Evolutionary conservation across 2,888 invertebrate species (phyloP).

Genomic region (Sphaeridia pumilis): DNA sequence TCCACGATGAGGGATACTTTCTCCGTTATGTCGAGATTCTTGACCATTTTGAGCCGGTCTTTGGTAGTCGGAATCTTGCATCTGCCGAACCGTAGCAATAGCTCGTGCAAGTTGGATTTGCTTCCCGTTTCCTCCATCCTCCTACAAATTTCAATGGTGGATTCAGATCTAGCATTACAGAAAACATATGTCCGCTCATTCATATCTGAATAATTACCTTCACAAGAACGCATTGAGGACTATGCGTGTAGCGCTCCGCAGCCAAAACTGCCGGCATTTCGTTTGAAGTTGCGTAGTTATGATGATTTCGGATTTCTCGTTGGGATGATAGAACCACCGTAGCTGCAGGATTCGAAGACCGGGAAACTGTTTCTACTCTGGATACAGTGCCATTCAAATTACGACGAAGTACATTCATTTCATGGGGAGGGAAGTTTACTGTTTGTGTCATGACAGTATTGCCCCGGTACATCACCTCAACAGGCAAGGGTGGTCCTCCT

Average conservation of each 20-base stretch:
- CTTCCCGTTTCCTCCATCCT: not conserved
- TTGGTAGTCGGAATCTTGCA: not conserved
- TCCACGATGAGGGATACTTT: slow-evolving; percentile 20
- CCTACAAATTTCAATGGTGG: not conserved
- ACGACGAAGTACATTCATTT: slow-evolving; percentile 7
- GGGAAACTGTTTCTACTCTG: not conserved
- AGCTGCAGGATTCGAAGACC: not conserved
- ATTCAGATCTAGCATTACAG: no score
- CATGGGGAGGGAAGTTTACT: slow-evolving; percentile 2
- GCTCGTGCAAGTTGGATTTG: not conserved
- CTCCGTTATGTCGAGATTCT: no score
- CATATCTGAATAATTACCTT: no score
- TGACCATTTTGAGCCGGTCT: not conserved
- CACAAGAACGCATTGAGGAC: no score
- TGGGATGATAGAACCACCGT: not conserved
- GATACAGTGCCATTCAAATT: not conserved
- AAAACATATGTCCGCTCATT: no score
- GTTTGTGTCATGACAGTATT: slow-evolving; percentile 14
- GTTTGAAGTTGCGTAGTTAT: slow-evolving; percentile 10
- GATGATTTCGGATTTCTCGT: slow-evolving; percentile 11
- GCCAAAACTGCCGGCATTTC: no score
- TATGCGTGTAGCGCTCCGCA: no score
- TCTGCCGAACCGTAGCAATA: not conserved
- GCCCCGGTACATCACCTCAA: slow-evolving; percentile 17
- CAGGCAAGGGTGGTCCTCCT: slow-evolving; percentile 10